Conservation (phyloP, 1,140 invertebrate genomes). For the Achatina immaculata region DNA sequence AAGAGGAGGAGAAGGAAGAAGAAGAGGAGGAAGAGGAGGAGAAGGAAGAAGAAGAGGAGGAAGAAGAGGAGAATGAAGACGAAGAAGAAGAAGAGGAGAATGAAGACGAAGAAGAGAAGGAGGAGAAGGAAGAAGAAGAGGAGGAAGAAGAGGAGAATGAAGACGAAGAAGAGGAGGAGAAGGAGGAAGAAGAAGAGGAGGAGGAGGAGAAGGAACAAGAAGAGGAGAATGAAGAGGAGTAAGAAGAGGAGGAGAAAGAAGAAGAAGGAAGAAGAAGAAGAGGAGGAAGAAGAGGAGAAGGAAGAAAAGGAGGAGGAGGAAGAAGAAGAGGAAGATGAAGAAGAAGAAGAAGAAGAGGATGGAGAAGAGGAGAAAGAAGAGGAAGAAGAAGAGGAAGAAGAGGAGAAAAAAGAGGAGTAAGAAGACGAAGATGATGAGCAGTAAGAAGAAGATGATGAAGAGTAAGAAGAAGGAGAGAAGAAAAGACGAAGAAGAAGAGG, state of each 20-base stretch:
- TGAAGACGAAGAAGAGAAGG: not conserved
- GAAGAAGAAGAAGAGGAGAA: not conserved
- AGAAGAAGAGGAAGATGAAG: not conserved
- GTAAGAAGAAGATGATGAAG: too few species aligned
- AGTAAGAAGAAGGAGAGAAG: too few species aligned
- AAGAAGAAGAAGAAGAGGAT: too few species aligned
- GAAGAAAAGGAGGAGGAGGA: not conserved
- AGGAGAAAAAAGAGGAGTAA: not conserved
- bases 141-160: not conserved
- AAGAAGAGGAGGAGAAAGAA: not conserved
- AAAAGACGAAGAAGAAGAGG: too few species aligned
- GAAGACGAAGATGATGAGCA: too few species aligned
- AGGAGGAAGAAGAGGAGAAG: not conserved
- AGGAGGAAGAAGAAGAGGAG: not conserved
- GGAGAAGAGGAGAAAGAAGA: not conserved
- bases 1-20: not conserved
- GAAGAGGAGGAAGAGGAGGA: not conserved
- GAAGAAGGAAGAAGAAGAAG: constrained; percentile 9
- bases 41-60: constrained; percentile 4
- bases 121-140: not conserved
- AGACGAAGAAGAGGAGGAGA: not conserved
- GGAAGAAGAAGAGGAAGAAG: not conserved
- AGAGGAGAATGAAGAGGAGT: not conserved
- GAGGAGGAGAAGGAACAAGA: not conserved
- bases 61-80: not conserved